These are phyloP conservation scores for Helicoverpa zea DNA, from an alignment of 1,140 invertebrate genomes.

Conservation along the genomic window DNA sequence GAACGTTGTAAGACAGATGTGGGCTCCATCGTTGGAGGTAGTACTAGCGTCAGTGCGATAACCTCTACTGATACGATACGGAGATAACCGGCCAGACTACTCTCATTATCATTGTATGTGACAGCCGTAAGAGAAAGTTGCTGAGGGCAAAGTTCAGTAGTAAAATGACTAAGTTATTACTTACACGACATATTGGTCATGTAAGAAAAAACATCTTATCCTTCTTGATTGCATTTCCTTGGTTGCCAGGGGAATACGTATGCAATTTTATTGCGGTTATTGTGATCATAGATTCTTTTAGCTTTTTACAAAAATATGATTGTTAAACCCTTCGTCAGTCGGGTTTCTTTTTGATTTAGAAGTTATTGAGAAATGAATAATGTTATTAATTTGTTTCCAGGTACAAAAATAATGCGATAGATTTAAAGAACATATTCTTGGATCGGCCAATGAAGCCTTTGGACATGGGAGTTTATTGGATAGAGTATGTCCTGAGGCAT, in stretches of 20 bases:
- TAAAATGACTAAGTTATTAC: not conserved
- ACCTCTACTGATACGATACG: constrained; percentile 1
- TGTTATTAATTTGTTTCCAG: constrained; percentile 39
- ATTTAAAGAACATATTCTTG: constrained; percentile 83
- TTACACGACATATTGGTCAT: not conserved
- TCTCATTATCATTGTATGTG: constrained; percentile 17
- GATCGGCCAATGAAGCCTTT: constrained; percentile 87
- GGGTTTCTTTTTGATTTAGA: not conserved
- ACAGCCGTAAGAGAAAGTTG: not conserved
- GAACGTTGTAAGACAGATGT: too few relatives aligned
- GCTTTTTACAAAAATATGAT: not conserved
- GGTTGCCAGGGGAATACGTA: too few relatives aligned
- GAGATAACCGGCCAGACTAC: constrained; percentile 18
- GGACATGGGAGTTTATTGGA: constrained; percentile 89
- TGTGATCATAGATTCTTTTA: not conserved
- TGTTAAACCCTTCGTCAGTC: not conserved
- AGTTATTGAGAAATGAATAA: not conserved
- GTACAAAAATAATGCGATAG: constrained; percentile 79
- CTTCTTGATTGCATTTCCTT: not conserved
- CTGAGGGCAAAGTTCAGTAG: not conserved
- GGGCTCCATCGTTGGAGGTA: not conserved
- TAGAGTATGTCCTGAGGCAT: constrained; percentile 89
- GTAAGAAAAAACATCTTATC: not conserved
- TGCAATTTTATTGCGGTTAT: too few relatives aligned
- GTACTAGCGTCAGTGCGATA: not conserved